Evolutionary conservation across 2,113 vertebrate genomes (phyloP), one percentile per base, ranked within the genome.

Genomic region (Solenodon paradoxus): DNA sequence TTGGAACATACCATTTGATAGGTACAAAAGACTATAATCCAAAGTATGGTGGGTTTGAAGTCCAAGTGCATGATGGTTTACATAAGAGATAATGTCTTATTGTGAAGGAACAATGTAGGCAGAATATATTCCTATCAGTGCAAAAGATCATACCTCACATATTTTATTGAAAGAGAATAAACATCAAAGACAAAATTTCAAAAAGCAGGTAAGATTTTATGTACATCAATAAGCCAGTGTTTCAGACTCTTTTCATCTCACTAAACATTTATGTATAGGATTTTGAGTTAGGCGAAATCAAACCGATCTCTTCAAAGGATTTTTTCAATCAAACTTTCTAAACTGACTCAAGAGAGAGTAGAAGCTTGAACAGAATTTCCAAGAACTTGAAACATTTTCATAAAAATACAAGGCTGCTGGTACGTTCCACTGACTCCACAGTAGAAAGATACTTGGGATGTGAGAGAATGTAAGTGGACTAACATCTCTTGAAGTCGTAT

Each of bases 321-420:
- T 45, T 84, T 86, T 92, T 64, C 32, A 88, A 49, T 68, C 24
- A 84, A 88, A 77, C 68, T 63, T 83, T 88, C 85, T 74, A 63
- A 90, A 77, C 38, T 77, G 32, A 91, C 20, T 84, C 32, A 53
- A 49, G 35, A 57, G 9, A 71, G 38, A 75, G 24, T 64, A 3
- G 3, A 10, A 72, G 20, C 72, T 77, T n/a, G 61, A 86, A 87
- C 53, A 47, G 78, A 69, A 55, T 89, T 88, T 32, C 42, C 79
- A 93, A 32, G 88, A 88, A 75, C 57, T 88, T 87, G 35, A 64
- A 95, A 47, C 16, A 80, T 40, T 38, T 64, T 68, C n/a, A 64
- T 63, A 51, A 96, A 92, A 87, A 88, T 40, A 82, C 22, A 87
- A n/a, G 26, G 16, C 66, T 87, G 38, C 47, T 80, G 17, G 40